These are phyloP conservation scores for Isaurus tuberculatus DNA, from an alignment of 92 coral and sea anemone genomes.

Conservation along the genomic window DNA sequence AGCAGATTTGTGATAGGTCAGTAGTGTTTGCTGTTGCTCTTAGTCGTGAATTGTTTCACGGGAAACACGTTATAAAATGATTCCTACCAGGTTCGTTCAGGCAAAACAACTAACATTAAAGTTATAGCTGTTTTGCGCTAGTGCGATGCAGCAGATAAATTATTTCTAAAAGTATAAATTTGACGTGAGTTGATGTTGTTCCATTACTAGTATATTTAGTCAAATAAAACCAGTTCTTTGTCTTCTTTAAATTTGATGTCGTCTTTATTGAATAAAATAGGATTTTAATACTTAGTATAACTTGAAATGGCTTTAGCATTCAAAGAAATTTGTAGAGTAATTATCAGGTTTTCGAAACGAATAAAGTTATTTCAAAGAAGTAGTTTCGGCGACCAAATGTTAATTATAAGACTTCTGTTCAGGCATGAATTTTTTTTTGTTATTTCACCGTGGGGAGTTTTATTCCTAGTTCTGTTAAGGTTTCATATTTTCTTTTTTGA, in stretches of 20 bases:
- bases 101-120: neutral
- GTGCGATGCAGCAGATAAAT: constrained; percentile 31
- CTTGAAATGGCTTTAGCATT: constrained; percentile 10
- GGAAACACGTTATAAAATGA: neutral
- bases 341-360: neutral
- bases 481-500: constrained; percentile 27
- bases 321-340: neutral
- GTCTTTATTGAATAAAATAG: constrained; percentile 17
- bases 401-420: neutral
- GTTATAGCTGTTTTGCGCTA: neutral
- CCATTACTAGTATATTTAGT: neutral
- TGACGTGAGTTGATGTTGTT: neutral
- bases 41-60: constrained; percentile 12
- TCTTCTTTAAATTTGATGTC: constrained; percentile 10
- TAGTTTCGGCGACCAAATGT: neutral
- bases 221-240: neutral
- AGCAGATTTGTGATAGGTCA: constrained; percentile 24
- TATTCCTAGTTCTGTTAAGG: constrained; percentile 31
- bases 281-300: neutral
- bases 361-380: neutral
- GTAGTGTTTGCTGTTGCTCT: constrained; percentile 19
- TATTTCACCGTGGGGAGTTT: constrained; percentile 30
- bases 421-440: constrained; percentile 32
- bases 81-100: neutral
- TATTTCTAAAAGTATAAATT: neutral